Evolutionary conservation across 2,888 invertebrate species (phyloP), one percentile per base, ranked within the genome.

Genomic region (Acronicta aceris): DNA sequence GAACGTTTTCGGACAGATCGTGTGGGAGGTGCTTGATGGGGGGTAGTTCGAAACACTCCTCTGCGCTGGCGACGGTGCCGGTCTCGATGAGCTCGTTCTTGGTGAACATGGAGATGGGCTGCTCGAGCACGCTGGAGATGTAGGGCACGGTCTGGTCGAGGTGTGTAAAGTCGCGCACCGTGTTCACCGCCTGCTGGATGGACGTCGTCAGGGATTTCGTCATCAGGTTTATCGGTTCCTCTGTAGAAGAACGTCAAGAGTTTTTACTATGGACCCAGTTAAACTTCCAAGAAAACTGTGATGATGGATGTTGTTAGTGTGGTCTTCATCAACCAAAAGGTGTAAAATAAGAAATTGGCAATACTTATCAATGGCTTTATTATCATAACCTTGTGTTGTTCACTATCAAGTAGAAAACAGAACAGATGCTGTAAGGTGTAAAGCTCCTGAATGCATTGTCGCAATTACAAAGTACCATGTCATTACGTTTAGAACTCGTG

Each of bases 41-140:
- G 4, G 97, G 96, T 49, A 96, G 84, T 87, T 97, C 97, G 80
- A 96, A 95, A 67, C 97, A 97, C 86, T 97, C 97, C 81, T 97
- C 97, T 0, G 97, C 97, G 78, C 95, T 95, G 12, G 84, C 77
- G 33, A 85, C 95, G 0, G 91, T 80, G 15, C 86, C 89, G 12
- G 84, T 85, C 71, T 86, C 95, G 70, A 82, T 75, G 30, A 76
- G 65, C 57, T 91, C 92, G 81, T 88, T 86, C 40, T 86, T 85
- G 0, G 90, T 88, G 79, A 92, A 86, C 64, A 90, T 81, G 10
- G 92, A 83, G 54, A 90, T 88, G 6, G 92, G 93, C 33, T 92
- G 92, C 60, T 93, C 93, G 0, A 93, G 81, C 0, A 92, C 92
- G 79, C 90, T 89, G 57, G 86, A 83, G 67, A 93, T 90, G 84